Evolutionary conservation across 2,888 invertebrate species (phyloP).

Genomic region (Bhutanitis thaidina): DNA sequence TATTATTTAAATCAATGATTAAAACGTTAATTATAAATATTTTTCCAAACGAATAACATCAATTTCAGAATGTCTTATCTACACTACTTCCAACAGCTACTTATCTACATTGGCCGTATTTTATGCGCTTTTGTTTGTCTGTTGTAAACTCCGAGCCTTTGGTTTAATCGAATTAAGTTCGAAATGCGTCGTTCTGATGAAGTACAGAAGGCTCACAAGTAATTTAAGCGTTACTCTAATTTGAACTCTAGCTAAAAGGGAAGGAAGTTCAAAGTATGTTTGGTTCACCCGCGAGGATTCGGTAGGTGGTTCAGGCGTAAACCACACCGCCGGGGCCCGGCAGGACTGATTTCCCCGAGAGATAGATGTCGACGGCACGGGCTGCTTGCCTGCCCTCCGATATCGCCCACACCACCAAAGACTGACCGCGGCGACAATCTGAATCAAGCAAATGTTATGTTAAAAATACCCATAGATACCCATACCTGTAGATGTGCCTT

Average conservation of each 20-base stretch:
- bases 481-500: no score
- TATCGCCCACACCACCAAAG: conserved; percentile 99
- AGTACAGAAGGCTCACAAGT: background rate
- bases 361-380: conserved; percentile 92
- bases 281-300: background rate
- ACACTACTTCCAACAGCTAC: conserved; percentile 8
- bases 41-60: background rate
- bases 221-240: background rate
- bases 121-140: background rate
- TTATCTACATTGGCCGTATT: background rate
- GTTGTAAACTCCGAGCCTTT: background rate
- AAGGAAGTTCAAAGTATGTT: background rate
- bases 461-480: no score
- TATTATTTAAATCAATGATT: background rate
- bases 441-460: conserved; percentile 16
- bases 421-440: conserved; percentile 99
- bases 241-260: background rate
- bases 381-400: conserved; percentile 99
- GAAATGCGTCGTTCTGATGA: background rate
- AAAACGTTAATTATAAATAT: background rate
- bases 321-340: conserved; percentile 97
- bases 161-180: background rate
- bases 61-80: background rate
- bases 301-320: conserved; percentile 30
- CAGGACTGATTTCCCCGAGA: conserved; percentile 88